phyloP scores from a whole-genome alignment of 1,140 invertebrate genomes.

The Agraylea sexmaculata region DNA sequence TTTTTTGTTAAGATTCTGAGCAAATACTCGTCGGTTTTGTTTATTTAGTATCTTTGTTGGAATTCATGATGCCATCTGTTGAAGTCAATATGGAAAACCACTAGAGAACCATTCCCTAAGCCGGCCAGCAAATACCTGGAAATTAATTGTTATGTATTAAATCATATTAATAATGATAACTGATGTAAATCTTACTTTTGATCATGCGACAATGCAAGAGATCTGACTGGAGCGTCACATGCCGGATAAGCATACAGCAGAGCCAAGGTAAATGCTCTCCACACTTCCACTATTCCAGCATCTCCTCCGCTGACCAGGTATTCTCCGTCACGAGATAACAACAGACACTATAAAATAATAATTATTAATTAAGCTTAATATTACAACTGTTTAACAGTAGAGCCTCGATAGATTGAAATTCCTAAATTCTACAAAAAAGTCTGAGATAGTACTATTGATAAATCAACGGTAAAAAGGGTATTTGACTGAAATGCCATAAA shows the following conservation, averaged over 20 bases:
- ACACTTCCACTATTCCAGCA: conserved; percentile 94
- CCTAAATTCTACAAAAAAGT: no score
- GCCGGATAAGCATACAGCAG: conserved; percentile 94
- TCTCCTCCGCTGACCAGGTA: conserved; percentile 95
- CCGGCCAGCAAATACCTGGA: conserved; percentile 91
- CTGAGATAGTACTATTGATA: no score
- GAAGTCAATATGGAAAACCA: conserved; percentile 99
- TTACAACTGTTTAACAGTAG: not conserved
- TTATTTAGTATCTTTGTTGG: conserved; percentile 72
- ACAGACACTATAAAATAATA: conserved; percentile 63
- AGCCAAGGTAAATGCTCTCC: conserved; percentile 93
- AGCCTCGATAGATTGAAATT: no score
- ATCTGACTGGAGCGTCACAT: conserved; percentile 86
- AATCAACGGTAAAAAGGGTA: no score
- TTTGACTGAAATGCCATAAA: no score
- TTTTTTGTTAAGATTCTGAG: not conserved
- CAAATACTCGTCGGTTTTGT: no score
- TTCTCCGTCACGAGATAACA: conserved; percentile 93
- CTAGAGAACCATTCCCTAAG: conserved; percentile 90
- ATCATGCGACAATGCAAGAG: conserved; percentile 89
- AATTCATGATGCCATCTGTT: conserved; percentile 99
- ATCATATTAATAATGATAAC: not conserved
- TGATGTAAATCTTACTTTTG: conserved; percentile 67
- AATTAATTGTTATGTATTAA: conserved; percentile 19
- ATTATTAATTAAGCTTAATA: no score